Conservation (phyloP, 2,113 vertebrate species). For the Thunnus thynnus region DNA sequence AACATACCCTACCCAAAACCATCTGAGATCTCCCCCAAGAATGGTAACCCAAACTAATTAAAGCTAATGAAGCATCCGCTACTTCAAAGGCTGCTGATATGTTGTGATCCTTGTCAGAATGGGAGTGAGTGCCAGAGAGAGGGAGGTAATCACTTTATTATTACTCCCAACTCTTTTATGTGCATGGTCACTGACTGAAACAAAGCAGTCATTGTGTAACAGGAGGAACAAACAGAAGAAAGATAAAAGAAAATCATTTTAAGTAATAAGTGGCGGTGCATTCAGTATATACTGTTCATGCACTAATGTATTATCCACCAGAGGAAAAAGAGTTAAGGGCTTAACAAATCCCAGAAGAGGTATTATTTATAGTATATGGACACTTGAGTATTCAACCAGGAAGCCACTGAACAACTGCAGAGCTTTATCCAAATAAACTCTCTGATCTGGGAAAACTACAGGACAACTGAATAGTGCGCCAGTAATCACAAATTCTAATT, state of each 20-base stretch:
- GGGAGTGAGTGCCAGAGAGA: constrained; percentile 35
- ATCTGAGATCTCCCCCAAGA: constrained; percentile 28
- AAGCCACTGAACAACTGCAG: constrained; percentile 57
- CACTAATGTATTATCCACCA: neutral
- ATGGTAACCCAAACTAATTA: constrained; percentile 72
- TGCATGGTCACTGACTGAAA: constrained; percentile 39
- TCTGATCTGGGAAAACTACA: constrained; percentile 44
- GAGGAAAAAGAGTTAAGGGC: constrained; percentile 15
- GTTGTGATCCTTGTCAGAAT: constrained; percentile 60
- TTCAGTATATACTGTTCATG: neutral
- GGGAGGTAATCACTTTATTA: constrained; percentile 24
- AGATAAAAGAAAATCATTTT: neutral
- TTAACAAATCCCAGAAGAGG: constrained; percentile 41
- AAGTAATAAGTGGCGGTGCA: neutral
- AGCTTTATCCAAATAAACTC: constrained; percentile 67
- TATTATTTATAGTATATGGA: constrained; percentile 51
- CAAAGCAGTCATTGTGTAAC: constrained; percentile 43
- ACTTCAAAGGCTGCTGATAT: constrained; percentile 73
- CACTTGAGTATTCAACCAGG: constrained; percentile 56
- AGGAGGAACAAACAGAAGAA: neutral
- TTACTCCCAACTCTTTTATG: constrained; percentile 45
- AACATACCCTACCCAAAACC: constrained; percentile 32
- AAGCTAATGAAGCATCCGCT: constrained; percentile 76
- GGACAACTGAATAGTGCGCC: constrained; percentile 25
- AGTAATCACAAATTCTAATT: constrained; percentile 32